A percentile compares a stretch with the other conserved stretches of the same genome.
phyloP scores from a whole-genome alignment of 2,888 invertebrate species.

The Colostygia pectinataria region DNA sequence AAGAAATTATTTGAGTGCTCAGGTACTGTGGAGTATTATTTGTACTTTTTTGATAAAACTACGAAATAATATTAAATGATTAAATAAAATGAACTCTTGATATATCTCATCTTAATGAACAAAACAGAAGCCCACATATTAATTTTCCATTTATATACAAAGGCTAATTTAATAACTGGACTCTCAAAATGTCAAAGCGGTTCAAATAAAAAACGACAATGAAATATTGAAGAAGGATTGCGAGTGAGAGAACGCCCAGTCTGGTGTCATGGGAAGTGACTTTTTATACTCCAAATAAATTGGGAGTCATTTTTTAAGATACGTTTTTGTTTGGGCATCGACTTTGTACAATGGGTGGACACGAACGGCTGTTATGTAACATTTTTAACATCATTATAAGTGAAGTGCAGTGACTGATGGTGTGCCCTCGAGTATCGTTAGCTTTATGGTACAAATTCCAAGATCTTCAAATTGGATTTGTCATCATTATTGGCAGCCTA shows the following conservation, averaged over 20 bases:
- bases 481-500: too few relatives aligned
- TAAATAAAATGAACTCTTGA: slow-evolving; percentile 1
- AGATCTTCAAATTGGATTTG: slow-evolving; percentile 32
- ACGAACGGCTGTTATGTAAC: slow-evolving; percentile 77
- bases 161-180: slow-evolving; percentile 82
- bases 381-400: slow-evolving; percentile 82
- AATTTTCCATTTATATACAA: slow-evolving; percentile 81
- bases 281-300: slow-evolving; percentile 80
- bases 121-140: slow-evolving; percentile 61
- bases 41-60: too few relatives aligned
- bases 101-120: slow-evolving; percentile 13
- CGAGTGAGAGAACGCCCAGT: slow-evolving; percentile 58
- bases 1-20: too few relatives aligned
- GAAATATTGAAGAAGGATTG: slow-evolving; percentile 72
- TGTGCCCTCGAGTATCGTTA: slow-evolving; percentile 43
- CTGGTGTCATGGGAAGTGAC: slow-evolving; percentile 75
- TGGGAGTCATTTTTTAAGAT: slow-evolving; percentile 77
- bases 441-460: slow-evolving; percentile 45
- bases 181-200: slow-evolving; percentile 76
- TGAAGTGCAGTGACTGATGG: slow-evolving; percentile 77
- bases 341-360: slow-evolving; percentile 79
- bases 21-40: too few relatives aligned
- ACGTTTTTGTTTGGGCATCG: slow-evolving; percentile 65
- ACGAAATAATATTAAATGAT: too few relatives aligned
- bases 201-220: slow-evolving; percentile 72